Percentiles rank a stretch among this genome's conserved stretches.
Evolutionary conservation across 2,113 vertebrate genomes (phyloP).

Genomic region (Hyperoodon ampullatus): DNA sequence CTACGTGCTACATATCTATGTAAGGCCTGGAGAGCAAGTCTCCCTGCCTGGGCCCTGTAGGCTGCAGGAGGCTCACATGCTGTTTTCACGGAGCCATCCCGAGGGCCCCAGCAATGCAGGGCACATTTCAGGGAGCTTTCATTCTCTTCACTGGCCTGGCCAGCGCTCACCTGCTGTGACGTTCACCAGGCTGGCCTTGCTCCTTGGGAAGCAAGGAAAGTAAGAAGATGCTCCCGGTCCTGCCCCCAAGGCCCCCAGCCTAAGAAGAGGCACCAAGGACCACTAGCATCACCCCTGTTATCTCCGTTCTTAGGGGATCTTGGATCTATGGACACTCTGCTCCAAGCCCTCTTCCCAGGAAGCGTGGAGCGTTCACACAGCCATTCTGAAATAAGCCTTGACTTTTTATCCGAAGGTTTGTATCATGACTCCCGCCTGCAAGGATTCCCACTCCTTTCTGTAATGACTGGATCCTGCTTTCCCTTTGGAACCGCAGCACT

Average conservation of each 20-base stretch:
- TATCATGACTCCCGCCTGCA: neutral
- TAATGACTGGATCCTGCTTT: conserved; percentile 9
- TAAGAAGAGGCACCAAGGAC: fast-evolving
- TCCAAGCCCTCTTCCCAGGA: neutral
- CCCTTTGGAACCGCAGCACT: neutral
- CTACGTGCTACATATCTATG: fast-evolving
- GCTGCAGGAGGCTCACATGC: fast-evolving
- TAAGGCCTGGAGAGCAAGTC: neutral
- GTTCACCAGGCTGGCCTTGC: neutral
- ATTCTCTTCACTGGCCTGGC: neutral
- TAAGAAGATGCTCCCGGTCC: fast-evolving
- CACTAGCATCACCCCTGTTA: fast-evolving
- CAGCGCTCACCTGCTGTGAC: neutral
- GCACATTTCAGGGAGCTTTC: neutral
- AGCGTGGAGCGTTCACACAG: fast-evolving
- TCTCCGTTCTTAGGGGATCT: too few species aligned
- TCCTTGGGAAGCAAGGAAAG: neutral
- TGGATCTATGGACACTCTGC: neutral
- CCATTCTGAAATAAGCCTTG: neutral
- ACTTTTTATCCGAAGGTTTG: neutral
- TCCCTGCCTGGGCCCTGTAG: fast-evolving
- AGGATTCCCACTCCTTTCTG: neutral
- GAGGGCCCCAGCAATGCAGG: too few species aligned
- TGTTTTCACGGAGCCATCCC: fast-evolving
- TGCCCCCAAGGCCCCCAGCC: fast-evolving